Evolutionary conservation across 2,888 invertebrate genomes (phyloP).

Genomic region (Nycteola revayana): DNA sequence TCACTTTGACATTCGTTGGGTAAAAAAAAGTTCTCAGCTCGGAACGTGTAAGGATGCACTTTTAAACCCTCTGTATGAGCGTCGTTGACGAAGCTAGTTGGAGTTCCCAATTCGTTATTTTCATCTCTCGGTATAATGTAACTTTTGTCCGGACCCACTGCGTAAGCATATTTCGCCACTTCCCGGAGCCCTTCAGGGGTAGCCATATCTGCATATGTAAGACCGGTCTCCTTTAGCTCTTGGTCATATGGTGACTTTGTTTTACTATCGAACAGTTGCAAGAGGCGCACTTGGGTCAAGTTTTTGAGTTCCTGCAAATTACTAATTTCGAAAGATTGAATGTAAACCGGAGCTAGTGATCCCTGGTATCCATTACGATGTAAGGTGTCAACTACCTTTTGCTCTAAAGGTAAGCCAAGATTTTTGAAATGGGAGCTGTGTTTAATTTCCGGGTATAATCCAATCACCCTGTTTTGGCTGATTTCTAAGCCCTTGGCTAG

Average conservation of each 20-base stretch:
- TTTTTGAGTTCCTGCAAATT: constrained; percentile 62
- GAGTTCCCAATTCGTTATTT: constrained; percentile 45
- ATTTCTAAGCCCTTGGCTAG: constrained; percentile 57
- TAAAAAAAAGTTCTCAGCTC: constrained; percentile 63
- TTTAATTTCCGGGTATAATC: constrained; percentile 71
- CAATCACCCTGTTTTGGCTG: constrained; percentile 58
- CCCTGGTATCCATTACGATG: constrained; percentile 57
- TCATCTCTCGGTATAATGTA: constrained; percentile 63
- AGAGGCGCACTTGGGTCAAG: constrained; percentile 54
- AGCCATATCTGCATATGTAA: constrained; percentile 66
- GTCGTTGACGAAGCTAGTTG: constrained; percentile 58
- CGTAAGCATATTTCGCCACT: constrained; percentile 64
- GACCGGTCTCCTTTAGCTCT: constrained; percentile 37
- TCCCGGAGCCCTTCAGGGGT: constrained; percentile 57
- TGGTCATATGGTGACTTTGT: constrained; percentile 57
- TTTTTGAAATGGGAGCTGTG: constrained; percentile 58
- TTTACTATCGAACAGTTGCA: constrained; percentile 55
- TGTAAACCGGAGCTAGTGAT: constrained; percentile 54
- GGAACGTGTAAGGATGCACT: constrained; percentile 71
- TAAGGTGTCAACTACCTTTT: constrained; percentile 51
- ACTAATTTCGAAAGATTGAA: constrained; percentile 70
- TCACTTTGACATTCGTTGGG: constrained; percentile 55
- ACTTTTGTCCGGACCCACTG: constrained; percentile 66
- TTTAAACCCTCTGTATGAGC: constrained; percentile 61
- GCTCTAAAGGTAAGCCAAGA: constrained; percentile 59